These are phyloP conservation scores for Exocentrus adspersus DNA, from an alignment of 2,888 invertebrate species.

Conservation along the genomic window DNA sequence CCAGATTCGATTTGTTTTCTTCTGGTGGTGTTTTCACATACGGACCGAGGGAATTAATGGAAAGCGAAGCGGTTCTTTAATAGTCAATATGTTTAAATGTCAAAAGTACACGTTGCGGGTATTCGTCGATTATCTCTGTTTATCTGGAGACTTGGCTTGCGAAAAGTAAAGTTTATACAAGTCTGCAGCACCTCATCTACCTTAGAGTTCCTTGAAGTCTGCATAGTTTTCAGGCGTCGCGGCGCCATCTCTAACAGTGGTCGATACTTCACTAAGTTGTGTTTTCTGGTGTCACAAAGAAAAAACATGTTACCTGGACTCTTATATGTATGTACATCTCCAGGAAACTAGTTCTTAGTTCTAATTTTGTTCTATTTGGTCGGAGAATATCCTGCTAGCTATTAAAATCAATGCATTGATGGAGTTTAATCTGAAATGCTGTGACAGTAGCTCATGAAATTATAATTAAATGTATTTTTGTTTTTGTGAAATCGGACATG, in stretches of 20 bases:
- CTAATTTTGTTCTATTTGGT: too few relatives aligned
- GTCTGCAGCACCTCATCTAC: constrained; percentile 55
- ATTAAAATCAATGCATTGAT: too few relatives aligned
- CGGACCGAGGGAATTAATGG: constrained; percentile 16
- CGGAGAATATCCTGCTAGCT: too few relatives aligned
- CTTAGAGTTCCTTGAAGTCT: constrained; percentile 54
- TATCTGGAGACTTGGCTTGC: constrained; percentile 50
- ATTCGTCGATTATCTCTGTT: constrained; percentile 44
- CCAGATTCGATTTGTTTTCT: neutral
- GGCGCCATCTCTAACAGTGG: constrained; percentile 54
- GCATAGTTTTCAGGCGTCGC: constrained; percentile 55
- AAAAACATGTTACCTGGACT: neutral
- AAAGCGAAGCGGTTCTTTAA: constrained; percentile 39
- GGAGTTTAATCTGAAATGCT: too few relatives aligned
- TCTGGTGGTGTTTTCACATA: neutral
- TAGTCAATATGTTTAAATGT: constrained; percentile 43
- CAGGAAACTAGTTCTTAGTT: neutral
- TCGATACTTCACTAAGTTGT: constrained; percentile 39
- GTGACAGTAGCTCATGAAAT: too few relatives aligned
- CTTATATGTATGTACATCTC: neutral
- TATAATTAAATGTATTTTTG: too few relatives aligned
- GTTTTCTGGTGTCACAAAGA: constrained; percentile 11
- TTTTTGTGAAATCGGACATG: too few relatives aligned
- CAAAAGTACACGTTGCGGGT: constrained; percentile 36
- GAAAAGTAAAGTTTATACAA: constrained; percentile 51